Percentiles rank a stretch among this genome's conserved stretches.
These are phyloP conservation scores for Pholis gunnellus DNA, from an alignment of 2,113 vertebrate genomes.

Conservation along the genomic window DNA sequence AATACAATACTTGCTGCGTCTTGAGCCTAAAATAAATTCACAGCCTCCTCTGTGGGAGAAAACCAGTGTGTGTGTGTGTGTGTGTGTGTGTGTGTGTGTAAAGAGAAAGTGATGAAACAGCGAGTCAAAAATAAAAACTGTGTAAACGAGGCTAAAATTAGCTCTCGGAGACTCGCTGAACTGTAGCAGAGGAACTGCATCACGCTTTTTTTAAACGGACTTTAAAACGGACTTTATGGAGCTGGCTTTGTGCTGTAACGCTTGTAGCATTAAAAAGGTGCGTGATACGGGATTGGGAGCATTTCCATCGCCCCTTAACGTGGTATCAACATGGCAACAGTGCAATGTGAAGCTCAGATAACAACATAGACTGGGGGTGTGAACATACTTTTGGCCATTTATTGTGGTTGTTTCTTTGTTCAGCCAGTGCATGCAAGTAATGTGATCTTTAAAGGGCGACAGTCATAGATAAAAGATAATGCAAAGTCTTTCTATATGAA, in stretches of 20 bases:
- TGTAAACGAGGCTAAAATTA: constrained; percentile 41
- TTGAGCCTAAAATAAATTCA: constrained; percentile 27
- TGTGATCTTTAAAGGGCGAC: no score
- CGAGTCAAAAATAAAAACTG: constrained; percentile 2
- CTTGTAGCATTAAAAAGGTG: not conserved
- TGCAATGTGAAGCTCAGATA: no score
- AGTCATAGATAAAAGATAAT: not conserved
- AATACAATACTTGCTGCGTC: not conserved
- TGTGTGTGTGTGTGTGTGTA: not conserved
- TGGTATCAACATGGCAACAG: not conserved
- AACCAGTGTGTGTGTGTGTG: not conserved
- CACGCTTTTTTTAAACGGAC: not conserved
- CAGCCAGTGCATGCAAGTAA: no score
- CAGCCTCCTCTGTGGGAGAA: constrained; percentile 9
- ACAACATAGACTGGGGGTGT: no score
- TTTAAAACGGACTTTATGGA: no score
- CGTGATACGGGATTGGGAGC: not conserved
- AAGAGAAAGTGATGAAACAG: constrained; percentile 23
- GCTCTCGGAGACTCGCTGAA: constrained; percentile 21
- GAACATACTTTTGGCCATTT: no score
- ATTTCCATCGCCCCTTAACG: not conserved
- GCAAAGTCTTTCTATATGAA: no score
- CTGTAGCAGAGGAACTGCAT: not conserved
- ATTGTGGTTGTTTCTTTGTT: no score
- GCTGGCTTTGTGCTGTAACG: not conserved